These are phyloP conservation scores for Coelinius sp. DNA, from an alignment of 2,888 invertebrate species.

Conservation along the genomic window DNA sequence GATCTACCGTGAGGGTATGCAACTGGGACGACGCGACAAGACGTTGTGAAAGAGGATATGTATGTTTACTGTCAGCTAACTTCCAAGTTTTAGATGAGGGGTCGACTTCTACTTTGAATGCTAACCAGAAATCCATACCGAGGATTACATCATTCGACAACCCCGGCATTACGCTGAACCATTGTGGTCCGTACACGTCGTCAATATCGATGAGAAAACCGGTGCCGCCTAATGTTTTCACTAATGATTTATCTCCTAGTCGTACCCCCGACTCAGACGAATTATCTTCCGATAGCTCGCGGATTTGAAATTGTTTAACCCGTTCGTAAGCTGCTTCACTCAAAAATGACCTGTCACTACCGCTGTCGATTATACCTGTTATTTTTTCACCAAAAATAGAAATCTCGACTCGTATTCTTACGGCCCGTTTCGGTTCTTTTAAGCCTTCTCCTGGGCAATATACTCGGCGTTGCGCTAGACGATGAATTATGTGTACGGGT, in stretches of 20 bases:
- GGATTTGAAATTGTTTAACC: conserved; percentile 9
- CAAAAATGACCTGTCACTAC: conserved; percentile 23
- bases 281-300: conserved; percentile 21
- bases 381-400: conserved; percentile 33
- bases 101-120: no score
- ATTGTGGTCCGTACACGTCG: conserved; percentile 28
- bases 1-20: no score
- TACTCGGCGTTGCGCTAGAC: background rate
- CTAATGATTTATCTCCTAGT: background rate
- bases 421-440: conserved; percentile 20
- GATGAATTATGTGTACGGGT: background rate
- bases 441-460: background rate
- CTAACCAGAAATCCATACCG: no score
- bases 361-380: conserved; percentile 29
- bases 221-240: background rate
- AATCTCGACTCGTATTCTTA: conserved; percentile 34
- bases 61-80: background rate
- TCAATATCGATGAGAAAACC: background rate
- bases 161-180: conserved; percentile 30
- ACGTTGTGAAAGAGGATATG: background rate
- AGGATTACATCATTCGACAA: no score
- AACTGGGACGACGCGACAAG: no score
- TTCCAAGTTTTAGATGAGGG: background rate
- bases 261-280: background rate
- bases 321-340: conserved; percentile 17